A percentile compares a stretch with the other conserved stretches of the same genome.
These are phyloP conservation scores for Setophaga coronata DNA, from an alignment of 2,113 vertebrate species.

Conservation along the genomic window DNA sequence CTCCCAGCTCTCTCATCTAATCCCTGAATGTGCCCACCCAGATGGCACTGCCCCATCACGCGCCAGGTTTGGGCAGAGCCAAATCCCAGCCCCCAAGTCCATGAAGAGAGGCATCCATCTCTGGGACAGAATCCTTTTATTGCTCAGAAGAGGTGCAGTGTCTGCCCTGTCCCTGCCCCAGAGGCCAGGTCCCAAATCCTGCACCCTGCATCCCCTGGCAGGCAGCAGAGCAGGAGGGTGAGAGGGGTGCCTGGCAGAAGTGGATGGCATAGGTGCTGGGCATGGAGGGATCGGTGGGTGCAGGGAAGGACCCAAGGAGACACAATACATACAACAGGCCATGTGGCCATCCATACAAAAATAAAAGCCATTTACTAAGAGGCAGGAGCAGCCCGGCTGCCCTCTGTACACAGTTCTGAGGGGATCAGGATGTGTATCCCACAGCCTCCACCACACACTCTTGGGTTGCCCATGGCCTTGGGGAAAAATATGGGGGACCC, in stretches of 20 bases:
- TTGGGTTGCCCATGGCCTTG: not conserved
- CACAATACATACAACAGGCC: slow-evolving; percentile 3
- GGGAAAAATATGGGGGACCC: not conserved
- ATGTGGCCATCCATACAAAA: slow-evolving; percentile 18
- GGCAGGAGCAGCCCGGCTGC: slow-evolving; percentile 54
- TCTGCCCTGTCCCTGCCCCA: not conserved
- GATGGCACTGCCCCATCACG: not conserved
- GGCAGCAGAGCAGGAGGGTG: not conserved
- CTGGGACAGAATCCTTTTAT: slow-evolving; percentile 65
- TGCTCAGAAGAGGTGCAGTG: slow-evolving; percentile 2
- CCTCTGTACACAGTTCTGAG: not conserved
- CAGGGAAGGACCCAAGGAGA: not conserved
- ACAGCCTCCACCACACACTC: not conserved
- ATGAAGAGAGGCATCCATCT: slow-evolving; percentile 63
- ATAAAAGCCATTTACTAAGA: slow-evolving; percentile 63
- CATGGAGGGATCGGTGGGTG: not conserved
- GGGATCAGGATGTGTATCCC: not conserved
- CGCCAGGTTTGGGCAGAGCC: not conserved
- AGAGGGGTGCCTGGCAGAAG: not conserved
- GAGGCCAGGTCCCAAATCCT: slow-evolving; percentile 1
- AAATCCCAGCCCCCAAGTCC: slow-evolving; percentile 31
- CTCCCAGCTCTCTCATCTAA: not conserved
- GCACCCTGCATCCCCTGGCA: not conserved
- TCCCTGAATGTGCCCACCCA: not conserved
- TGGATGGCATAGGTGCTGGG: not conserved